phyloP scores from a whole-genome alignment of 2,113 vertebrate genomes.

The Pholis gunnellus region DNA sequence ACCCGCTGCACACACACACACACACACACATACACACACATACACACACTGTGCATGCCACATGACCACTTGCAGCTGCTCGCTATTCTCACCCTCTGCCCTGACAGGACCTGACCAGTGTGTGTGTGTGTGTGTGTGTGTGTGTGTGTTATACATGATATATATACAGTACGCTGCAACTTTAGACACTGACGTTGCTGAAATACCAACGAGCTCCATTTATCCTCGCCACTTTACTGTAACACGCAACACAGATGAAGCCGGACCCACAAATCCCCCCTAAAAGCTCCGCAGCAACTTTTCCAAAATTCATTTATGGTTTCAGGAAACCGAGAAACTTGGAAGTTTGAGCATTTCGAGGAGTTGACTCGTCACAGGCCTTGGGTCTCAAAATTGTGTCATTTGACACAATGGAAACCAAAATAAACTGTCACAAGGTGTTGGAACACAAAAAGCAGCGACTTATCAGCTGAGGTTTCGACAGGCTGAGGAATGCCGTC shows the following conservation, averaged over 20 bases:
- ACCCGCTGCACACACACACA: slow-evolving; percentile 47
- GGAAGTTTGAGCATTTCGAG: background rate
- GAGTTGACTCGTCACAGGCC: background rate
- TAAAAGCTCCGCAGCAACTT: slow-evolving; percentile 16
- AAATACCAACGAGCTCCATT: slow-evolving; percentile 51
- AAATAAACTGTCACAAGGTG: slow-evolving; percentile 19
- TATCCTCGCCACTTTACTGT: slow-evolving; percentile 47
- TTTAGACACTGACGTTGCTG: slow-evolving; percentile 52
- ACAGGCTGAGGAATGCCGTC: background rate
- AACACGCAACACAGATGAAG: slow-evolving; percentile 12
- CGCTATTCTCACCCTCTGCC: slow-evolving; percentile 56
- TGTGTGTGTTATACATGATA: slow-evolving; percentile 30
- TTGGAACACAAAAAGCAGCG: background rate
- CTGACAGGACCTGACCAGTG: slow-evolving; percentile 66
- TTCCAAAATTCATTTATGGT: background rate
- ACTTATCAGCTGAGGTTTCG: slow-evolving; percentile 1
- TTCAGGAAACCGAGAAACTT: slow-evolving; percentile 40
- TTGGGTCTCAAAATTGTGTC: background rate
- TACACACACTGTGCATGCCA: slow-evolving; percentile 54
- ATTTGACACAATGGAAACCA: slow-evolving; percentile 23
- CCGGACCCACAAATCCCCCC: background rate
- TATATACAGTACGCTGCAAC: slow-evolving; percentile 62
- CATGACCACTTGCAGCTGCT: slow-evolving; percentile 76
- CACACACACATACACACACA: slow-evolving; percentile 37
- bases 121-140: slow-evolving; percentile 43